These are phyloP conservation scores for Drosophila prolongata DNA, from an alignment of 2,888 invertebrate species.

Conservation along the genomic window DNA sequence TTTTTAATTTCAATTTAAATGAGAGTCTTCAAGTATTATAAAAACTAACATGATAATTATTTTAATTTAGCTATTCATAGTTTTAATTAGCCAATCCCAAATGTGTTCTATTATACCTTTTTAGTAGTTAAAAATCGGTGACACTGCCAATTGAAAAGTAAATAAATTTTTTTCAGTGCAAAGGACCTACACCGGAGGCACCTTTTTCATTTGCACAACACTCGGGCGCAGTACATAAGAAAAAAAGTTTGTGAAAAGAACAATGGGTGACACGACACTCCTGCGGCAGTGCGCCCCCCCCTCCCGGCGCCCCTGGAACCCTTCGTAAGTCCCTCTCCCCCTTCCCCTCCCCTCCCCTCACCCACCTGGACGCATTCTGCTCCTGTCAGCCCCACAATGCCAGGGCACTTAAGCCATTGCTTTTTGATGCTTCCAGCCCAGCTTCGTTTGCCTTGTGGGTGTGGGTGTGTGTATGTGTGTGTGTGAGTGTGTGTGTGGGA, in stretches of 20 bases:
- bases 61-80: no score
- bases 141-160: no score
- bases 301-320: constrained; percentile 2
- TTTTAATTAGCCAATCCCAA: no score
- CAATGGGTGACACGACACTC: constrained; percentile 60
- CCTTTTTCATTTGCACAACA: constrained; percentile 69
- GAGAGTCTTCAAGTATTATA: no score
- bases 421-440: constrained; percentile 64
- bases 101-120: no score
- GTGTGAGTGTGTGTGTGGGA: constrained; percentile 21
- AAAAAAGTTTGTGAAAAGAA: constrained; percentile 74
- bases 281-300: constrained; percentile 20
- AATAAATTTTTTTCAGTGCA: constrained; percentile 9
- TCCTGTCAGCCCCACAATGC: constrained; percentile 75
- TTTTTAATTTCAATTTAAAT: no score
- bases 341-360: neutral
- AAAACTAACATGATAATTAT: no score
- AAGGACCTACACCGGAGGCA: constrained; percentile 14
- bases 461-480: neutral
- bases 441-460: constrained; percentile 27
- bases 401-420: constrained; percentile 76
- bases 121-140: no score
- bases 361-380: constrained; percentile 47
- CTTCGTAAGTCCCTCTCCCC: neutral
- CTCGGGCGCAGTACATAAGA: constrained; percentile 54